Conservation (phyloP, 2,888 invertebrate species). For the Sympetrum striolatum region DNA sequence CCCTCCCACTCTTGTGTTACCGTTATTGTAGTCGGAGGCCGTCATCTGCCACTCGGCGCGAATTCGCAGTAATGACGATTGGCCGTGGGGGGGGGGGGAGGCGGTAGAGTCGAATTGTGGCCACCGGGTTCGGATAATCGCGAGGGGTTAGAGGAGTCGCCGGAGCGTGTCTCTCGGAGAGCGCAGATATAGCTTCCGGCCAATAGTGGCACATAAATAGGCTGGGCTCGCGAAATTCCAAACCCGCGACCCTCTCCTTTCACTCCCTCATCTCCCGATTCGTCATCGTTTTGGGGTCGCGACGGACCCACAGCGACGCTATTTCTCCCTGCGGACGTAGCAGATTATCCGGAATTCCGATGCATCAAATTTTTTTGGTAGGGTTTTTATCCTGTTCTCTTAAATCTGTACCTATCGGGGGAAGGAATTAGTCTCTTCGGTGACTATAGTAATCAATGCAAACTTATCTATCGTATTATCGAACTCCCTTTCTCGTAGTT, state of each 20-base stretch:
- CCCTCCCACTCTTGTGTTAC: neutral
- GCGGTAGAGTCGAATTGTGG: neutral
- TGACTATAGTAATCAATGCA: too few relatives aligned
- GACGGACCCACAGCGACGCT: neutral
- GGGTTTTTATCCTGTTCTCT: neutral
- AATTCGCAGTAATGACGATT: conserved; percentile 33
- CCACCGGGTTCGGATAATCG: neutral
- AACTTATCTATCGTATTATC: too few relatives aligned
- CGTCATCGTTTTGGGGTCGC: neutral
- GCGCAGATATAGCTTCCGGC: conserved; percentile 17
- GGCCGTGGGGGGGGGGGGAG: neutral
- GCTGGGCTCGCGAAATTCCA: conserved; percentile 27
- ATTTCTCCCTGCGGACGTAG: neutral
- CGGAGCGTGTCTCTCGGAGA: neutral
- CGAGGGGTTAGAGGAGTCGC: neutral
- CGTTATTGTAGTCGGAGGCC: conserved; percentile 31
- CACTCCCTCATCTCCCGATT: neutral
- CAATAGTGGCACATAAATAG: conserved; percentile 34
- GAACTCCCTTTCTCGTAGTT: too few relatives aligned
- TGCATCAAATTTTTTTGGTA: neutral
- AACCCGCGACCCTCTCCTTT: neutral
- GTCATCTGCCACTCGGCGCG: conserved; percentile 40
- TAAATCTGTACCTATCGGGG: neutral
- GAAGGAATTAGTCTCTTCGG: too few relatives aligned
- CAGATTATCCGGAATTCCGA: neutral